phyloP scores from a whole-genome alignment of 2,888 invertebrate genomes.

The Embidobia sp. region DNA sequence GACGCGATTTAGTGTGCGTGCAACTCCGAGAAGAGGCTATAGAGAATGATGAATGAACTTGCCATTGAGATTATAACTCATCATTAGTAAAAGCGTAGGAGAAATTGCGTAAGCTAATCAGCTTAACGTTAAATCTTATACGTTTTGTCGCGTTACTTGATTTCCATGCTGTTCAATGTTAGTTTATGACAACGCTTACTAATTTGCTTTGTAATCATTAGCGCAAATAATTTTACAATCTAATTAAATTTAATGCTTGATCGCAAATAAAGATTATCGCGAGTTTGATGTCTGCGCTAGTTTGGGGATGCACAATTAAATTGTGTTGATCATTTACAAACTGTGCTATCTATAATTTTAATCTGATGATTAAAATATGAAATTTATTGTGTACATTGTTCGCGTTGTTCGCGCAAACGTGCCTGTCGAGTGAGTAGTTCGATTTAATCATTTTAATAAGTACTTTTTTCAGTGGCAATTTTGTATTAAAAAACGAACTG shows the following conservation, averaged over 20 bases:
- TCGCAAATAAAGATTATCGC: constrained; percentile 20
- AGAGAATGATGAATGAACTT: constrained; percentile 51
- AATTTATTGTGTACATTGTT: too few relatives aligned
- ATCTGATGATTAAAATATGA: neutral
- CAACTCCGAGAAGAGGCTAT: constrained; percentile 7
- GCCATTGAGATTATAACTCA: constrained; percentile 37
- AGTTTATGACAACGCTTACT: constrained; percentile 16
- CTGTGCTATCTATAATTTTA: neutral
- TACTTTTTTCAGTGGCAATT: too few relatives aligned
- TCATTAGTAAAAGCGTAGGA: constrained; percentile 40
- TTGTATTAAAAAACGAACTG: too few relatives aligned
- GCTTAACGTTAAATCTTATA: constrained; percentile 25
- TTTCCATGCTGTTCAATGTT: constrained; percentile 16
- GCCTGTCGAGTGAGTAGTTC: too few relatives aligned
- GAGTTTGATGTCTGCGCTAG: constrained; percentile 6
- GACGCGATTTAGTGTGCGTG: constrained; percentile 21
- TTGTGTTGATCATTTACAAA: constrained; percentile 1
- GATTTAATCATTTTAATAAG: too few relatives aligned
- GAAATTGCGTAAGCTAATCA: constrained; percentile 56
- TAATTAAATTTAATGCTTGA: constrained; percentile 34
- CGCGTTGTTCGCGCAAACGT: too few relatives aligned
- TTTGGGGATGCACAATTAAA: constrained; percentile 21
- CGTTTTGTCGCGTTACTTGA: neutral
- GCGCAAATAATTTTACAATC: constrained; percentile 15
- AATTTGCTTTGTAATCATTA: constrained; percentile 21